A percentile compares a stretch with the other conserved stretches of the same genome.
phyloP scores from a whole-genome alignment of 1,140 invertebrate genomes.

The Microplitis demolitor region DNA sequence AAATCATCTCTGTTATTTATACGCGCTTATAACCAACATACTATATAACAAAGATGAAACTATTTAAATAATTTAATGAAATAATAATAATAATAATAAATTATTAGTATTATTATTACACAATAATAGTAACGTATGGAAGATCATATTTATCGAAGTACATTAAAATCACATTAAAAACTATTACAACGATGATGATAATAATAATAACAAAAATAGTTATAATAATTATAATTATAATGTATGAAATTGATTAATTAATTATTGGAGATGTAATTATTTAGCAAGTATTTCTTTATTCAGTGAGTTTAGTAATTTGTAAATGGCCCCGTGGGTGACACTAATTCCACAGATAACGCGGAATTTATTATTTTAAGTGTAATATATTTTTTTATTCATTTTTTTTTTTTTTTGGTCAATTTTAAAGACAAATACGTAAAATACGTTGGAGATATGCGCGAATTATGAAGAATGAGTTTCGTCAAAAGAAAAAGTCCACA shows the following conservation, averaged over 20 bases:
- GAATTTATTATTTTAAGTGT: neutral
- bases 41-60: neutral
- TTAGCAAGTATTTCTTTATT: too few species aligned
- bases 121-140: neutral
- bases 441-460: neutral
- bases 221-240: neutral
- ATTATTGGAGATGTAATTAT: too few species aligned
- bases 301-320: neutral
- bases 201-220: constrained; percentile 1
- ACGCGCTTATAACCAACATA: too few species aligned
- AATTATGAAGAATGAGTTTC: neutral
- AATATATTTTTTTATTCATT: neutral
- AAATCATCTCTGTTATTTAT: too few species aligned
- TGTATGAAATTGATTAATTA: too few species aligned
- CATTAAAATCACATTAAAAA: neutral
- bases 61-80: neutral
- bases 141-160: constrained; percentile 12
- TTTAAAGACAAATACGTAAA: neutral
- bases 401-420: neutral
- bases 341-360: neutral
- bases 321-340: constrained; percentile 15
- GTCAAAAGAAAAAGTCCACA: neutral
- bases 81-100: too few species aligned
- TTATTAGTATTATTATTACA: too few species aligned
- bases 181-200: constrained; percentile 4